Evolutionary conservation across 2,113 vertebrate genomes (phyloP), one percentile per base, ranked within the genome.

Genomic region (Nyctereutes procyonoides): DNA sequence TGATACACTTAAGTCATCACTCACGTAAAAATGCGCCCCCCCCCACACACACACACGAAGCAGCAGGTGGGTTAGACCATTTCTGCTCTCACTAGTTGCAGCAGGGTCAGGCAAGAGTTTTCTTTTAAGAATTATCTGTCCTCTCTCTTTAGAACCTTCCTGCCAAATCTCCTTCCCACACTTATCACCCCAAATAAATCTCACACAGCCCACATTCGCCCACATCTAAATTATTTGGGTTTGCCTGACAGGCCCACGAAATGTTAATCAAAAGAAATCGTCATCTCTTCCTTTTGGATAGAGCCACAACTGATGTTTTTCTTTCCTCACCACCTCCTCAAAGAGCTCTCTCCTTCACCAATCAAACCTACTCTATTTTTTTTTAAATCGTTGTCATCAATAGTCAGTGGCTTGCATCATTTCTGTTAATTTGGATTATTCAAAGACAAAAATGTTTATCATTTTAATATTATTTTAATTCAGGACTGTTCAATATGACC

Each of bases 191-290:
- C 97, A 98, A 98, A 97, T 97, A 94, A 98, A 98, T 97, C 95
- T 91, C 98, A 92, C 93, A 96, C 69, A 95, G 95, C 96, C 84
- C 88, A 88, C 56, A 92, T 86, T 93, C 28, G 58, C 85, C 95
- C 96, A 96, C 90, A 98, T 97, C 96, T 98, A 98, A 98, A 98
- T 98, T 98, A 98, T 98, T 98, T 97, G 98, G 92, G 97, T 97
- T 99, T 98, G 98, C 62, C 96, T 98, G 96, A 82, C 86, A 98
- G 97, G 93, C 97, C 96, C 76, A 98, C 93, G 95, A 98, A 97
- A 97, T 88, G 86, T 97, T 98, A 98, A 98, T 98, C 97, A 98
- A 98, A 98, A 98, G 95, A 98, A 98, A 98, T 95, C 98, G 91
- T 77, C 86, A 76, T 93, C 56, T 97, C 95, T 98, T 79, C 85